Base-by-base conservation (phyloP, 2,888 invertebrate species). In the Pterostichus madidus region DNA sequence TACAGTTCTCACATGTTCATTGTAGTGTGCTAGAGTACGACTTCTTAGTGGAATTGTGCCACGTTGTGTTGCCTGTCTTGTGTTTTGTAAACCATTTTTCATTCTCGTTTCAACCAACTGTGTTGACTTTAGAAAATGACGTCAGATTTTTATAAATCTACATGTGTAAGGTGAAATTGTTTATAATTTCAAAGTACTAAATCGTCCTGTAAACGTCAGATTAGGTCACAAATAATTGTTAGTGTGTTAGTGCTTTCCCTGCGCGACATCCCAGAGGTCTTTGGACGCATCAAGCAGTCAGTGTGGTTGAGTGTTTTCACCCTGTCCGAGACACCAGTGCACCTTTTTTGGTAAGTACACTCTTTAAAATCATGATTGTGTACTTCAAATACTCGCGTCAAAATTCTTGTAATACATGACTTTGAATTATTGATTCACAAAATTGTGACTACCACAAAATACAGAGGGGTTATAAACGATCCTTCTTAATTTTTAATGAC, bases 121-220 rank as follows among this genome's bases (percentile, higher is more conserved):
- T 81, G 81, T 75, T 81, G 75, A 81, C 81, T 81, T 75, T 75
- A 80, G 68, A 61, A 75, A 81, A 81, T 81, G 81, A 81, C 75
- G 81, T 81, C 75, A 81, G 75, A 46, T 81, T 81, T 64, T 24
- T 80, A 80, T 80, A 80, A 80, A 71, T 80, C 71, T 68, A 52
- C 68, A 59, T 71, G 68, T 80, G 80, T 71, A 49, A 71, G 80
- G 71, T 80, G 68, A 80, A 80, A 39, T 44, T 53, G 64, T 68
- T 68, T 71, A 31, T 68, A 68, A 80, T 53, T 80, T 79, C 32
- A 4, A 44, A 49, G 79, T 79, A 17, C 13, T 24, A 31, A 32
- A 75, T 32, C 10, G 10, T n/a, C 3, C 17, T 49, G 49, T 13
- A 24, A 73, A 56, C 71, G 56, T 53, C 15, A 53, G 17, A 80